A percentile compares a stretch with the other conserved stretches of the same genome.
Evolutionary conservation across 2,888 invertebrate genomes (phyloP).

Genomic region (Phoronis australis): DNA sequence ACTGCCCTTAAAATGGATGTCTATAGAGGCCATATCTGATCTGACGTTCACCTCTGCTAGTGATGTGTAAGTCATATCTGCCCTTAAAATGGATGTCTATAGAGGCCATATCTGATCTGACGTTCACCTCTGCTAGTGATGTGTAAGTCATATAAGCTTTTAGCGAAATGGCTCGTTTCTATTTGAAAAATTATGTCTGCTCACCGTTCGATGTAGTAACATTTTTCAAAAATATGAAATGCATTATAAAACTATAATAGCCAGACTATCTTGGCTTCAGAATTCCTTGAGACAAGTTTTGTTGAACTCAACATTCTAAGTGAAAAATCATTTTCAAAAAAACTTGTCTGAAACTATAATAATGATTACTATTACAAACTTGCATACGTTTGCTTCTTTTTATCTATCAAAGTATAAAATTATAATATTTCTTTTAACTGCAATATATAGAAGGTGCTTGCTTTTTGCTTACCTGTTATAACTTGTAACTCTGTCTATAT

Average conservation of each 20-base stretch:
- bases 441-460: not conserved
- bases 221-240: no score
- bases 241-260: no score
- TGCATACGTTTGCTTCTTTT: not conserved
- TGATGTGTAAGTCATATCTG: conserved; percentile 49
- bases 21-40: conserved; percentile 45
- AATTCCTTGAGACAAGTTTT: no score
- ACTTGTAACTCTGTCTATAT: not conserved
- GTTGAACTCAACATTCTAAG: no score
- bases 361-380: no score
- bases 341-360: no score
- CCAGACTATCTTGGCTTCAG: no score
- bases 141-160: no score
- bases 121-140: conserved; percentile 47
- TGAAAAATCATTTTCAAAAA: no score
- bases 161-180: no score
- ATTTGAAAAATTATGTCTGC: not conserved
- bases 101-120: conserved; percentile 43
- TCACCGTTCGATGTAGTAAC: no score
- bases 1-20: conserved; percentile 50
- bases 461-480: not conserved
- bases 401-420: not conserved
- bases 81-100: conserved; percentile 51
- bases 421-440: not conserved
- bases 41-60: conserved; percentile 44